Evolutionary conservation across 1,140 invertebrate species (phyloP).

Genomic region (Globodera ellingtonae): DNA sequence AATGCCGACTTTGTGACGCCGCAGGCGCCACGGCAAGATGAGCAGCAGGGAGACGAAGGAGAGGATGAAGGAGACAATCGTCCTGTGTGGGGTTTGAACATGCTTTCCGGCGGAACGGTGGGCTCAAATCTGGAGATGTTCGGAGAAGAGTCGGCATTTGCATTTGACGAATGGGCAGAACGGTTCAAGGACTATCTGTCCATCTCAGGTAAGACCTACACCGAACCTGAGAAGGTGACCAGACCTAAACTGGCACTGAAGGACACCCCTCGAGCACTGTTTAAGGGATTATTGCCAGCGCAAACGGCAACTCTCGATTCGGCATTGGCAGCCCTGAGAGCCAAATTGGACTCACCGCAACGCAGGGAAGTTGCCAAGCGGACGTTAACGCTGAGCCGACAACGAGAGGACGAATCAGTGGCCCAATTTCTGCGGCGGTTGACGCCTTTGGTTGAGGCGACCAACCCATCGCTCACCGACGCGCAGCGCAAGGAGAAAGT

Average conservation of each 20-base stretch:
- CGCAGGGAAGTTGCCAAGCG: constrained; percentile 1
- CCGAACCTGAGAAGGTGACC: neutral
- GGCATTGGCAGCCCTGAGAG: neutral
- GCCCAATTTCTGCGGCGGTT: neutral
- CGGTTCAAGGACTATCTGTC: constrained; percentile 1
- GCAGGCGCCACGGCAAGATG: too few species aligned
- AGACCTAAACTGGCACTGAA: neutral
- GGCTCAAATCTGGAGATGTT: neutral
- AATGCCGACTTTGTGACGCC: too few species aligned
- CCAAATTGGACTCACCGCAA: constrained; percentile 9
- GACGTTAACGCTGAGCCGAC: neutral
- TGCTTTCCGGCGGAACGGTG: too few species aligned
- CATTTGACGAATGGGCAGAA: constrained; percentile 8
- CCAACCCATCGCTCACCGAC: neutral
- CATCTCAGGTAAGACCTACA: neutral
- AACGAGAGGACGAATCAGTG: neutral
- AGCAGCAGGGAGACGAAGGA: too few species aligned
- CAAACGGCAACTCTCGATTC: neutral
- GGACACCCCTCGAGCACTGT: neutral
- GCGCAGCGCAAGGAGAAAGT: neutral
- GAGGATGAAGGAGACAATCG: too few species aligned
- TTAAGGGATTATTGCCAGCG: neutral
- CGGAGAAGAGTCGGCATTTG: neutral
- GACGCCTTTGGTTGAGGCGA: neutral
- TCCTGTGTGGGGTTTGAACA: too few species aligned